Base-by-base conservation (phyloP, 2,113 vertebrate species). In the Poicephalus meyeri region DNA sequence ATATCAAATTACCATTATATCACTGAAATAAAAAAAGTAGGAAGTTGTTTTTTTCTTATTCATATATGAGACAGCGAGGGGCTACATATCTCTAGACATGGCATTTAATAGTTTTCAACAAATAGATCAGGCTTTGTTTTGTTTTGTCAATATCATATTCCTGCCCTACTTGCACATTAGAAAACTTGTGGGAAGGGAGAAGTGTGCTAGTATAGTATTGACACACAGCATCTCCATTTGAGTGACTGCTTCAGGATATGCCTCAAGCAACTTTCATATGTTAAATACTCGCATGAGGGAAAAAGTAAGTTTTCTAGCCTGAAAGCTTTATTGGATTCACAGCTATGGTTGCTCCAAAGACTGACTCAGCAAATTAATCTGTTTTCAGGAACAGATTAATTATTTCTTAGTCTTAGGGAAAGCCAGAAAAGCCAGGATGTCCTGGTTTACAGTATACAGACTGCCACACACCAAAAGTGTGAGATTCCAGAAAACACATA, bases 161-260 rank as follows among this genome's bases (percentile, higher is more conserved):
- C 55, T 92, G 49, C 35, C 25, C 31, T 93, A 56, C 28, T 69
- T 72, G 19, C 72, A 39, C 17, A 35, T 9, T 35, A 56, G 37
- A 73, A 96, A 93, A 66, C 3, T 17, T 80, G 65, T 86, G 60
- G 74, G 70, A 96, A 69, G 80, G 64, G 14, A 79, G 41, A 72
- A 66, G 81, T n/a, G 70, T 50, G 12, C n/a, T 70, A 82, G 46
- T 14, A 31, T 11, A 66, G 39, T 23, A 55, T 64, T 83, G 79
- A 89, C 85, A 94, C 13, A 66, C 25, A 95, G 52, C 58, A 90
- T 47, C 58, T 97, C 64, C 61, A 61, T 89, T 81, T 89, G 69
- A 96, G 76, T 60, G 88, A 88, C 33, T 86, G 76, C 89, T 96
- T 58, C 79, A 68, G 93, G 95, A 80, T 68, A 94, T 47, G 85